Percentiles rank a stretch among this genome's conserved stretches.
phyloP scores from a whole-genome alignment of 2,888 invertebrate genomes.

The Eupithecia abbreviata region DNA sequence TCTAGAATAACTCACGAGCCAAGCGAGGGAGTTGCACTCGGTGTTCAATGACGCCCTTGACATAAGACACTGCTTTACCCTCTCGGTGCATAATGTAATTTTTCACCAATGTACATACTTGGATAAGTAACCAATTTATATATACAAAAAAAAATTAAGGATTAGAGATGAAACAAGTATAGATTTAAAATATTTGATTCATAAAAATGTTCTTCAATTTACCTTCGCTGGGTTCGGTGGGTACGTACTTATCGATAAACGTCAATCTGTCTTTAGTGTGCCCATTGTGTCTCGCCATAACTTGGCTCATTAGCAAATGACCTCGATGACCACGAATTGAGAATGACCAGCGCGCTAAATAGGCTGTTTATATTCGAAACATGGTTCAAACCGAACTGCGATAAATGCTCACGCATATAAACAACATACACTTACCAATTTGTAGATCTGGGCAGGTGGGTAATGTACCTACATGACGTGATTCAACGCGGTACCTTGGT shows the following conservation, averaged over 20 bases:
- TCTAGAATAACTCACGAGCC: neutral
- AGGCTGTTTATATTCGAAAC: conserved; percentile 18
- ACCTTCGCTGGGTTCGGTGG: neutral
- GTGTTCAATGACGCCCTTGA: neutral
- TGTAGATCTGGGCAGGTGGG: neutral
- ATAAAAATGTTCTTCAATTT: neutral
- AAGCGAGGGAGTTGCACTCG: neutral
- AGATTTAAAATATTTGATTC: neutral
- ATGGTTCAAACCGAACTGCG: conserved; percentile 4
- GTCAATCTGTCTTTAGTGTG: neutral
- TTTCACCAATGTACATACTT: neutral
- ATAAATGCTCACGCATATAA: conserved; percentile 1
- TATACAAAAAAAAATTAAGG: neutral
- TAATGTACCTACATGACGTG: neutral
- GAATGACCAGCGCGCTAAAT: conserved; percentile 15
- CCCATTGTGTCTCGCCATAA: conserved; percentile 7
- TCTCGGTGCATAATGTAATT: neutral
- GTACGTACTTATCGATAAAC: neutral
- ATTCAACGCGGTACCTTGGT: neutral
- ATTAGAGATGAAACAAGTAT: neutral
- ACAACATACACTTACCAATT: neutral
- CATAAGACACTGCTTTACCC: neutral
- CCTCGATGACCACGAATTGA: conserved; percentile 23
- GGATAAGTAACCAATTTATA: neutral
- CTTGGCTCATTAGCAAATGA: conserved; percentile 4